Evolutionary conservation across 2,888 invertebrate genomes (phyloP).

Genomic region (Cremastinae sp.): DNA sequence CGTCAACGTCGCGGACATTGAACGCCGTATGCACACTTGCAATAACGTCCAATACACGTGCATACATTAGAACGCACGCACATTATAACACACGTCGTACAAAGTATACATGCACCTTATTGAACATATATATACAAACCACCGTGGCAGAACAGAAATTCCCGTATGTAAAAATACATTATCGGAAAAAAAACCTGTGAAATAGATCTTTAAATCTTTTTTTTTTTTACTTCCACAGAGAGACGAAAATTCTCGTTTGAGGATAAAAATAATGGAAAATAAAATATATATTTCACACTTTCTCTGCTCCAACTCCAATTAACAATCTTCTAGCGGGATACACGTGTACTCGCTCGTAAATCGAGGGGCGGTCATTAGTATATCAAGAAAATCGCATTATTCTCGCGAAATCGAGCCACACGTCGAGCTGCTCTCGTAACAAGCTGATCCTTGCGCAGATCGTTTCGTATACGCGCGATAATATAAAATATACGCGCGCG

Average conservation of each 20-base stretch:
- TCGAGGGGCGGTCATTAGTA: conserved; percentile 40
- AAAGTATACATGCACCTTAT: conserved; percentile 10
- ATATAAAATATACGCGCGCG: conserved; percentile 9
- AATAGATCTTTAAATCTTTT: too few species aligned
- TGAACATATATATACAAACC: neutral
- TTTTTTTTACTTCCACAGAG: too few species aligned
- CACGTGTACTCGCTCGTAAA: neutral
- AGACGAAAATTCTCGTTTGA: too few species aligned
- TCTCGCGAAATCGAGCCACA: neutral
- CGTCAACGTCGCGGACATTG: conserved; percentile 31
- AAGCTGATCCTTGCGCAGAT: conserved; percentile 32
- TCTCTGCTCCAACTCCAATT: too few species aligned
- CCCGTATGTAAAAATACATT: neutral
- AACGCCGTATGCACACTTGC: conserved; percentile 48
- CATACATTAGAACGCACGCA: conserved; percentile 1
- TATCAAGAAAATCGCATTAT: conserved; percentile 27
- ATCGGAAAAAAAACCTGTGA: too few species aligned
- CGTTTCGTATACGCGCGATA: conserved; percentile 24
- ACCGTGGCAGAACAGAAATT: conserved; percentile 3
- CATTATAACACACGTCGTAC: conserved; percentile 7
- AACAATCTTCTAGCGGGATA: too few species aligned
- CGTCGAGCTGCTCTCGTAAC: conserved; percentile 30
- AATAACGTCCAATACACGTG: conserved; percentile 8
- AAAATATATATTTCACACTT: too few species aligned
- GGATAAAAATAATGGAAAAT: too few species aligned